Evolutionary conservation across 2,113 vertebrate genomes (phyloP), one percentile per base, ranked within the genome.

Genomic region (Grantiella picta): DNA sequence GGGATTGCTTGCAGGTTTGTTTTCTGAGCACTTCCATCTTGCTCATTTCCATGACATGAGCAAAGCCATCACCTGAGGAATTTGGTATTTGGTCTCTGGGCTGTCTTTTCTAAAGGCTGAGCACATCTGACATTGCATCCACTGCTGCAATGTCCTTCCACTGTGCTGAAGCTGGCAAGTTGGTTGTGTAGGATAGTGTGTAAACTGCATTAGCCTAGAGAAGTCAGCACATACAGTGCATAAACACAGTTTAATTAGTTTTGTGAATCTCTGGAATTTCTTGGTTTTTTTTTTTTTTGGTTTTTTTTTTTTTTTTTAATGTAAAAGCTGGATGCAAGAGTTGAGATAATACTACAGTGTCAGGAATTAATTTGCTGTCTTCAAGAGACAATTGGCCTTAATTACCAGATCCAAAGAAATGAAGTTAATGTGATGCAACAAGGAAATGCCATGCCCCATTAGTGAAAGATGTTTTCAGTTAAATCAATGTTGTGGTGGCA

Each of bases 381-480:
- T 86, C 79, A 83, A 80, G 71, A 94, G 71, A 94, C 76, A 92
- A 96, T 97, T 96, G 38, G 71, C 50, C 47, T 82, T 93, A 94
- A 90, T 95, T 94, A 95, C n/a, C 63, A 88, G 88, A 76, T 92
- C 45, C 88, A 88, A 92, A 92, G 66, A 90, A 76, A 92, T 49
- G 1, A 85, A 96, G 36, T 72, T 75, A 71, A 90, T 77, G 38
- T 95, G 95, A 53, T 88, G 78, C 90, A 95, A 94, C 79, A 66
- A 80, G 80, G 92, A 95, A 95, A 95, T 90, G 66, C 90, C 79
- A 57, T 86, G 68, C 47, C 24, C 56, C 80, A 81, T 94, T 96
- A 90, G 29, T 47, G 70, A 54, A 95, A 90, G 59, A 94, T 97
- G 92, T 88, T 95, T 97, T 80, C 47, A 83, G 80, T 97, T 93